Evolutionary conservation across 2,888 invertebrate genomes (phyloP).

Genomic region (Apodemia mormo): DNA sequence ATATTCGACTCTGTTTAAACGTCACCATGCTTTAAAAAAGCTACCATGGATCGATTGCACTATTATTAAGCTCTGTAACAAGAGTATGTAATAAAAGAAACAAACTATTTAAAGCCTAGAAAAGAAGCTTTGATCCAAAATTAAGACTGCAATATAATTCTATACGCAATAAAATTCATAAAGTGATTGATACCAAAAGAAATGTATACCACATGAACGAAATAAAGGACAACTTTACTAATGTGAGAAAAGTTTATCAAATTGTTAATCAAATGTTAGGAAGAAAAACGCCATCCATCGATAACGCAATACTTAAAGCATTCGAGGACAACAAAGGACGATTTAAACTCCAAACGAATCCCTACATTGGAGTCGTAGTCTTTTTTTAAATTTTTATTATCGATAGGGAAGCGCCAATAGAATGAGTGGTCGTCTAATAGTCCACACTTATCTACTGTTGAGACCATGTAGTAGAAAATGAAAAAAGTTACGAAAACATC

Average conservation of each 20-base stretch:
- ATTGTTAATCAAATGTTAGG: slow-evolving; percentile 27
- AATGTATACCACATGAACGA: background rate
- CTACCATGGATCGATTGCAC: background rate
- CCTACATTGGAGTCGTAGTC: too few relatives aligned
- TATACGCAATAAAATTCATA: background rate
- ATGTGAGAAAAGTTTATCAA: background rate
- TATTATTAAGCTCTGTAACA: background rate
- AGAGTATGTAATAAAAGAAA: background rate
- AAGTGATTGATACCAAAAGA: background rate
- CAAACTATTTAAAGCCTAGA: background rate
- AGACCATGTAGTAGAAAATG: too few relatives aligned
- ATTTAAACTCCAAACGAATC: too few relatives aligned
- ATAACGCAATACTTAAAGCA: slow-evolving; percentile 24
- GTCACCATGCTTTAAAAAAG: background rate
- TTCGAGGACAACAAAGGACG: background rate
- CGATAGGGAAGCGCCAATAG: too few relatives aligned
- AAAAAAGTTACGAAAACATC: too few relatives aligned
- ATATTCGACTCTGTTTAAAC: background rate
- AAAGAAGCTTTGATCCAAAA: background rate
- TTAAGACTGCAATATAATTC: background rate
- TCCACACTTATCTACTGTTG: too few relatives aligned
- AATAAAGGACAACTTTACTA: background rate
- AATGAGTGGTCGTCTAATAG: too few relatives aligned
- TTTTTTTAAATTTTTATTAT: too few relatives aligned
- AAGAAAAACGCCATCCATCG: slow-evolving; percentile 22